Base-by-base conservation (phyloP, 1,140 invertebrate species). In the Bilobella aurantiaca region DNA sequence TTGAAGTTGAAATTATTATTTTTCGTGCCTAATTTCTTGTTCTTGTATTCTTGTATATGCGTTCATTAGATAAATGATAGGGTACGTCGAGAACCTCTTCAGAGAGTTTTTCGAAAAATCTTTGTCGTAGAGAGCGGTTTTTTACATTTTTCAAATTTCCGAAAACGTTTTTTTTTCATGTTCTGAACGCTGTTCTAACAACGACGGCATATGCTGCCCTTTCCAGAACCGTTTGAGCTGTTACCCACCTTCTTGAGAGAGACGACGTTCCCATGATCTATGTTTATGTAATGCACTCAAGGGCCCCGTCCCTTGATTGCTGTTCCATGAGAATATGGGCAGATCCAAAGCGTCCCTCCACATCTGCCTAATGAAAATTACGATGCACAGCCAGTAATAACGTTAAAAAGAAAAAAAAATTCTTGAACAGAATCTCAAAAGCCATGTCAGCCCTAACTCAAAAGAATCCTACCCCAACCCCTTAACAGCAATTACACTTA, bases 261-360 rank as follows among this genome's bases (percentile, higher is more conserved):
- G 3, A 12, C 12, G 49, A 53, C 49, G 21, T 53, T 53, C 49
- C 49, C 49, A 53, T 53, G 49, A 53, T 53, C 49, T 53, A 53
- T 53, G 49, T 53, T 53, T 53, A 53, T 53, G 49, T 23, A 53
- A 53, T 53, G 23, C 3, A 18, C 49, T 23, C 23, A 14, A 53
- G 14, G 5, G 5, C 23, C 8, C 8, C 3, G 5, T 23, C 23
- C 49, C 21, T 23, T 53, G 49, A 18, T 53, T 53, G 49, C 21
- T 53, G 49, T 53, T 53, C 49, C 49, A 12, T 53, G n/a, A n/a
- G n/a, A n/a, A n/a, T n/a, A n/a, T n/a, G 49, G 49, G 49, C 49
- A 53, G 49, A 23, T 8, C 49, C 18, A 42, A 18, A 53, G 21
- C 8, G 23, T 14, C 49, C 8, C 37, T 42, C 8, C 8, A 42